phyloP scores from a whole-genome alignment of 2,888 invertebrate species.

The Hecatera dysodea region DNA sequence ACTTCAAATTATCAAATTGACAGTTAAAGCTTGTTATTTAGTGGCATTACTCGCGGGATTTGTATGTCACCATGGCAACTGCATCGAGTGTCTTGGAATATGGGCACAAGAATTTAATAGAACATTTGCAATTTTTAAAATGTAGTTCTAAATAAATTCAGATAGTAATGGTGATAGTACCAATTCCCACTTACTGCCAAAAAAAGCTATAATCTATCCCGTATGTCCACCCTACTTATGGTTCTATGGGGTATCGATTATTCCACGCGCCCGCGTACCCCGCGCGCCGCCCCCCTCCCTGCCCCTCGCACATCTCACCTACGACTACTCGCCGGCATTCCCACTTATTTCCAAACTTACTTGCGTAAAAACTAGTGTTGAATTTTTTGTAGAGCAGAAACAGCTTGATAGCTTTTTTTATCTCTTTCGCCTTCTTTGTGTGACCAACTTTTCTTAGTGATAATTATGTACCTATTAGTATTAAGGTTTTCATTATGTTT shows the following conservation, averaged over 20 bases:
- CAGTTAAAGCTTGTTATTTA: not conserved
- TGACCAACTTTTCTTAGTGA: slow-evolving; percentile 47
- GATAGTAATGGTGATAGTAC: slow-evolving; percentile 21
- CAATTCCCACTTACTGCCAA: slow-evolving; percentile 76
- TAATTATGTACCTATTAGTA: slow-evolving; percentile 24
- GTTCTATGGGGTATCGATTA: slow-evolving; percentile 88
- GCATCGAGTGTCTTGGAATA: not conserved
- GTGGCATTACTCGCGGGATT: not conserved
- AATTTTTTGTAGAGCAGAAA: slow-evolving; percentile 52
- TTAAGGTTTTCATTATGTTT: slow-evolving; percentile 48
- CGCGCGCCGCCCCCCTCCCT: slow-evolving; percentile 45
- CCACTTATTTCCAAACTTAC: slow-evolving; percentile 69
- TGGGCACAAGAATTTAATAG: not conserved
- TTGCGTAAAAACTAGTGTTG: slow-evolving; percentile 61
- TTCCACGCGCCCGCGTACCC: slow-evolving; percentile 69
- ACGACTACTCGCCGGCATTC: slow-evolving; percentile 64
- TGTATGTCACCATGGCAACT: not conserved
- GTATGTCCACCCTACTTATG: slow-evolving; percentile 87
- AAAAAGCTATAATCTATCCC: slow-evolving; percentile 78
- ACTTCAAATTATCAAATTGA: not conserved
- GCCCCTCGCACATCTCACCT: slow-evolving; percentile 72
- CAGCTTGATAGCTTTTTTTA: slow-evolving; percentile 48
- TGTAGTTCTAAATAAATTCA: slow-evolving; percentile 12
- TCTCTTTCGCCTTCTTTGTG: slow-evolving; percentile 21
- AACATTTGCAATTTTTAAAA: not conserved